Evolutionary conservation across 2,888 invertebrate species (phyloP).

Genomic region (Cataglyphis altisquamis): DNA sequence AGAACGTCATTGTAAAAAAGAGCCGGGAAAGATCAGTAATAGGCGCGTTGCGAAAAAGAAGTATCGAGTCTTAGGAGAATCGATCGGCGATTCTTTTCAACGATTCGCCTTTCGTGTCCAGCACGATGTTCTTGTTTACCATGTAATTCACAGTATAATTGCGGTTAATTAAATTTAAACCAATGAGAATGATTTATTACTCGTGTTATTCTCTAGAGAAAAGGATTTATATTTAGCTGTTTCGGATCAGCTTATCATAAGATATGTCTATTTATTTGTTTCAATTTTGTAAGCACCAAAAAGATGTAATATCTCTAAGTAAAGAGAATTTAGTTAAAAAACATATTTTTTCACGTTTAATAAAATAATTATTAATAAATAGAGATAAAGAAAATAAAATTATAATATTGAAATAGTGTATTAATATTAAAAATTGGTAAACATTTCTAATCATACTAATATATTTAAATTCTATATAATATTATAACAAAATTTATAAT

Average conservation of each 20-base stretch:
- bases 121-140: slow-evolving; percentile 64
- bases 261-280: background rate
- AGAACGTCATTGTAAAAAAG: slow-evolving; percentile 43
- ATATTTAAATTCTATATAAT: background rate
- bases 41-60: slow-evolving; percentile 66
- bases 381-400: background rate
- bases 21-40: slow-evolving; percentile 17
- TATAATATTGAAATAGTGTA: background rate
- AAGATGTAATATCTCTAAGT: background rate
- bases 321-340: background rate
- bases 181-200: slow-evolving; percentile 79
- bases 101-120: slow-evolving; percentile 70
- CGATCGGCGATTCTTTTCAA: slow-evolving; percentile 74
- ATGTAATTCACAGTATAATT: slow-evolving; percentile 80
- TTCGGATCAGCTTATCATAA: slow-evolving; percentile 15
- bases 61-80: slow-evolving; percentile 75
- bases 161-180: slow-evolving; percentile 83
- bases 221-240: slow-evolving; percentile 27
- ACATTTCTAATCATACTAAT: background rate
- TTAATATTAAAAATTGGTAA: background rate
- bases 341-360: background rate
- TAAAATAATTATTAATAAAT: background rate
- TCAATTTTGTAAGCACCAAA: background rate
- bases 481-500: background rate
- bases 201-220: slow-evolving; percentile 68